Conservation (phyloP, 2,888 invertebrate genomes). For the Cremastinae sp. region DNA sequence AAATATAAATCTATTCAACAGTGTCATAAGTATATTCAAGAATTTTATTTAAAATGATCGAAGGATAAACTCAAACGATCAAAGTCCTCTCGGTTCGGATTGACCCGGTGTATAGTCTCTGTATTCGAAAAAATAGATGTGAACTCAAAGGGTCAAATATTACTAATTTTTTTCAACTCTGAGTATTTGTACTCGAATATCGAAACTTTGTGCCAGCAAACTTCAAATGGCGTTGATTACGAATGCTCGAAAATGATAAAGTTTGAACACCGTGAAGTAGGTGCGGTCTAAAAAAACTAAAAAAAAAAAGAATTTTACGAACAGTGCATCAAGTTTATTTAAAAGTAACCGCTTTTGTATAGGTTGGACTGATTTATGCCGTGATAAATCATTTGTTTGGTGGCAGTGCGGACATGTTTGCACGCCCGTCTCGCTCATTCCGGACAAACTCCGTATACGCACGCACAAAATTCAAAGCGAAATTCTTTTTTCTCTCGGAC, state of each 20-base stretch:
- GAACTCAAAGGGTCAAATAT: no score
- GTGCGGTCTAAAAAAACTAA: constrained; percentile 27
- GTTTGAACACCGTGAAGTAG: constrained; percentile 36
- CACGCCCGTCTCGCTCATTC: constrained; percentile 56
- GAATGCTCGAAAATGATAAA: constrained; percentile 17
- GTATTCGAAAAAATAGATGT: constrained; percentile 54
- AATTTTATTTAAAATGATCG: no score
- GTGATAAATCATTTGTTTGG: constrained; percentile 66
- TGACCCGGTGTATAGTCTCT: no score
- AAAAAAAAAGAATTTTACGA: neutral
- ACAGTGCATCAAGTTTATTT: constrained; percentile 17
- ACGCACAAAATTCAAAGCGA: constrained; percentile 35
- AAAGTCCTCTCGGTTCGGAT: no score
- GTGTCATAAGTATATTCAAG: no score
- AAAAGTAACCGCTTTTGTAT: constrained; percentile 57
- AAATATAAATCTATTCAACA: no score
- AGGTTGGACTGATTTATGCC: constrained; percentile 66
- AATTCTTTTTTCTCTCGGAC: neutral
- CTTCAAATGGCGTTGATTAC: constrained; percentile 16
- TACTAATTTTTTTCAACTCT: no score
- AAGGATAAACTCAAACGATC: no score
- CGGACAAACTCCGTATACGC: constrained; percentile 53
- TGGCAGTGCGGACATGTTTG: constrained; percentile 60
- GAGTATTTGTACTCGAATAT: constrained; percentile 28
- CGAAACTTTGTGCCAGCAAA: constrained; percentile 24